Evolutionary conservation across 2,797 vertebrate species (phyloP).

Genomic region (Onychomys arenicola): DNA sequence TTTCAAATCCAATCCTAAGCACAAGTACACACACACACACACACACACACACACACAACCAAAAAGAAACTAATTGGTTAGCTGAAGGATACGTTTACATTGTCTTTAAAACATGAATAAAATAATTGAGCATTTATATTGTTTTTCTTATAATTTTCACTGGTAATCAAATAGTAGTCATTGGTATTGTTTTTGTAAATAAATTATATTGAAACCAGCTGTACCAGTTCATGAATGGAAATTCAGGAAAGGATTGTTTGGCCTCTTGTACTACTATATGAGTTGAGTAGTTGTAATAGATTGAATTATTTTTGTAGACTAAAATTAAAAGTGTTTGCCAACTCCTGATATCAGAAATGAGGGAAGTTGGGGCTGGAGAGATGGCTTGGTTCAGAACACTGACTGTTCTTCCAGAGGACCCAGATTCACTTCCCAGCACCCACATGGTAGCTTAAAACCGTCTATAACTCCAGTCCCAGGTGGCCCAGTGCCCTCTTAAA

Average conservation of each 20-base stretch:
- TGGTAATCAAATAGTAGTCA: not conserved
- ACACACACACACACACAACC: too few species aligned
- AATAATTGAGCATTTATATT: slow-evolving; percentile 21
- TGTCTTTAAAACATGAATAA: not conserved
- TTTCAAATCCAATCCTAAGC: not conserved
- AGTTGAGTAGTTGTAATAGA: not conserved
- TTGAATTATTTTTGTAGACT: not conserved
- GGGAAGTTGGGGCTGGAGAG: not conserved
- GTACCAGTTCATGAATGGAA: not conserved
- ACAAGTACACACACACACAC: not conserved
- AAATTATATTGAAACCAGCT: not conserved
- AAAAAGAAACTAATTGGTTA: not conserved
- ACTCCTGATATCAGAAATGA: not conserved
- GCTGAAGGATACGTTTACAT: not conserved
- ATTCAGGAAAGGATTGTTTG: not conserved
- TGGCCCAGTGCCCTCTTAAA: not conserved
- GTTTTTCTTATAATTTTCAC: not conserved
- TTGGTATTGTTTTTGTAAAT: not conserved
- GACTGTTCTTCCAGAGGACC: not conserved
- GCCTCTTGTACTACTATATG: not conserved
- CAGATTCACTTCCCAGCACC: not conserved
- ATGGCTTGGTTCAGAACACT: not conserved
- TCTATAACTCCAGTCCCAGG: not conserved
- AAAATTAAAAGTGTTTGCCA: not conserved
- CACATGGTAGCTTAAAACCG: not conserved